These are phyloP conservation scores for Drosophila lini DNA, from an alignment of 1,140 invertebrate species.

Conservation along the genomic window DNA sequence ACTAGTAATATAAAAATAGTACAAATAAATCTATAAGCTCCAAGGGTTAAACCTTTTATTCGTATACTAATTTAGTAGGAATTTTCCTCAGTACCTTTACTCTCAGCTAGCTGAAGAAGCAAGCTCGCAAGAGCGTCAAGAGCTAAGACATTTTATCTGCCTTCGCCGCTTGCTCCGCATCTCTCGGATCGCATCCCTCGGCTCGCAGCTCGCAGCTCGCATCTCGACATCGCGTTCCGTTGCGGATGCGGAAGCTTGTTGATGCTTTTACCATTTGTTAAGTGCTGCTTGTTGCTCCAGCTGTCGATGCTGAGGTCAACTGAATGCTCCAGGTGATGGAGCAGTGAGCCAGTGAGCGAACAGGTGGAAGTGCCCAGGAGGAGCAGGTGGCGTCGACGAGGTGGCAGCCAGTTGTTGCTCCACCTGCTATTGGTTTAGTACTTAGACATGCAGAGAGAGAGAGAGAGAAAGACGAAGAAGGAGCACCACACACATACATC, in stretches of 20 bases:
- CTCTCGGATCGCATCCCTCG: conserved; percentile 14
- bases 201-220: conserved; percentile 10
- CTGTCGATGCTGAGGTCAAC: conserved; percentile 80
- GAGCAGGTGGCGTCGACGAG: background rate
- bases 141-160: conserved; percentile 80
- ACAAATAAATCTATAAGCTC: too few relatives aligned
- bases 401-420: conserved; percentile 49
- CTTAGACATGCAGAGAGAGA: conserved; percentile 68
- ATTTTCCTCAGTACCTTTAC: background rate
- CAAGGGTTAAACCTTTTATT: too few relatives aligned
- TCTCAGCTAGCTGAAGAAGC: conserved; percentile 13
- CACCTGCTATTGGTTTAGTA: conserved; percentile 74
- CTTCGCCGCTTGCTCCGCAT: conserved; percentile 36
- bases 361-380: conserved; percentile 41
- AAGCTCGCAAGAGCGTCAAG: conserved; percentile 25
- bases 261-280: conserved; percentile 83
- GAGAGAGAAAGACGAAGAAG: conserved; percentile 6
- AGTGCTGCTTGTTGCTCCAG: conserved; percentile 82
- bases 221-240: conserved; percentile 64
- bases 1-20: too few relatives aligned
- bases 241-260: conserved; percentile 82
- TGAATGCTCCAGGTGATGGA: conserved; percentile 66
- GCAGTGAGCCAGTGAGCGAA: conserved; percentile 38
- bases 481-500: conserved; percentile 43
- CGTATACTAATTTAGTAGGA: too few relatives aligned